A percentile compares a stretch with the other conserved stretches of the same genome.
Evolutionary conservation across 2,888 invertebrate genomes (phyloP).

Genomic region (Leuctra nigra): DNA sequence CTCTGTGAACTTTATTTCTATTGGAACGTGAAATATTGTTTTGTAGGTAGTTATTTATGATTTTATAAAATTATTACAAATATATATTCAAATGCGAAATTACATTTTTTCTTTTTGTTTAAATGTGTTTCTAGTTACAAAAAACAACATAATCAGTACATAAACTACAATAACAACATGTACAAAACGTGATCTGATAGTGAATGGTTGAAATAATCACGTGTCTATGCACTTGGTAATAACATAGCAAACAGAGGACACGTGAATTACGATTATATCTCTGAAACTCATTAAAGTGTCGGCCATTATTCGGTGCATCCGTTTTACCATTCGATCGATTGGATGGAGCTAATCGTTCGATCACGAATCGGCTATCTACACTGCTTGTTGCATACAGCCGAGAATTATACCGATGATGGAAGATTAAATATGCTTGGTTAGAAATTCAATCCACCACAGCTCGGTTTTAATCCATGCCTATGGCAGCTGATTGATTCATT

Average conservation of each 20-base stretch:
- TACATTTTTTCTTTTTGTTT: too few relatives aligned
- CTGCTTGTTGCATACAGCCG: not conserved
- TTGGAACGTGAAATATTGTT: too few relatives aligned
- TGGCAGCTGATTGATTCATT: too few relatives aligned
- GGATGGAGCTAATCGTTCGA: not conserved
- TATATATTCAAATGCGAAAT: too few relatives aligned
- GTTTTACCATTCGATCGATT: constrained; percentile 5
- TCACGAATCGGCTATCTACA: constrained; percentile 2
- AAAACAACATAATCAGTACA: not conserved
- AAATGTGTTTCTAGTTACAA: too few relatives aligned
- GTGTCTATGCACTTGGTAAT: not conserved
- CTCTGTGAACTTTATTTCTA: too few relatives aligned
- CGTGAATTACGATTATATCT: not conserved
- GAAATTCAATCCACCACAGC: not conserved
- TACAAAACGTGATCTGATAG: constrained; percentile 4
- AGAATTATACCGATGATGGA: too few relatives aligned
- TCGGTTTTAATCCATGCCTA: not conserved
- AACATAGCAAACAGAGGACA: not conserved
- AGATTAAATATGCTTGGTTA: constrained; percentile 16
- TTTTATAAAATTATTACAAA: too few relatives aligned
- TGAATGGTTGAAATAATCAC: not conserved
- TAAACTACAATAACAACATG: not conserved
- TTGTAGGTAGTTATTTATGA: too few relatives aligned
- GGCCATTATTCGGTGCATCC: constrained; percentile 6
- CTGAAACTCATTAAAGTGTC: not conserved